Base-by-base conservation (phyloP, 1,140 invertebrate genomes). In the Orius insidiosus region DNA sequence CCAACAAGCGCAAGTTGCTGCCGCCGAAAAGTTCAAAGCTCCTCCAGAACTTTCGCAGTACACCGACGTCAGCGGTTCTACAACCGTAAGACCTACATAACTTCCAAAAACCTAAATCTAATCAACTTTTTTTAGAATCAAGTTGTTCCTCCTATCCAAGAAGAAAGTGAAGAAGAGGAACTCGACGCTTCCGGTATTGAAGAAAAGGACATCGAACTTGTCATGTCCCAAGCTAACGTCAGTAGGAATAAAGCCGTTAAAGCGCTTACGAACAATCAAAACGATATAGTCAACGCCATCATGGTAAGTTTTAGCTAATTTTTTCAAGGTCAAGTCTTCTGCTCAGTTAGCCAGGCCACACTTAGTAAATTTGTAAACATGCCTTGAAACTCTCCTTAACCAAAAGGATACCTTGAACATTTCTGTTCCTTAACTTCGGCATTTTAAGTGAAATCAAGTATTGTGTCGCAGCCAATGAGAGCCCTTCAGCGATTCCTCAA, bases 211-310 rank as follows among this genome's bases (percentile, higher is more conserved):
- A 87, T 99, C 59, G 93, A 98, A 56, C 73, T 99, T 47, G 95
- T 99, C 9, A 95, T 98, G 76, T 80, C 80, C 32, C 95, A 99
- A 66, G 93, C 94, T n/a, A 92, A 90, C 63, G 94, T 97, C 14
- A 86, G 85, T 16, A 71, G 92, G 61, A 75, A 78, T 33, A 85
- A 85, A 65, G 95, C 95, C 9, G 80, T 98, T 39, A 85, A 86
- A 65, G 95, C 95, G 9, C 77, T 99, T 4, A 85, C 86, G 63
- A 95, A 95, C 66, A 94, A 97, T 65, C 77, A 82, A 56, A 96
- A 96, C 61, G 95, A 98, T 67, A 97, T 98, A 63, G 94, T 87
- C 46, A 87, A 87, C 66, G 83, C 82, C 54, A 87, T 85, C 54
- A 87, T 87, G 83, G 83, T 45, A 45, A 54, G 51, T 50, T 0